Conservation (phyloP, 2,113 vertebrate genomes). For the Callithrix jacchus region DNA sequence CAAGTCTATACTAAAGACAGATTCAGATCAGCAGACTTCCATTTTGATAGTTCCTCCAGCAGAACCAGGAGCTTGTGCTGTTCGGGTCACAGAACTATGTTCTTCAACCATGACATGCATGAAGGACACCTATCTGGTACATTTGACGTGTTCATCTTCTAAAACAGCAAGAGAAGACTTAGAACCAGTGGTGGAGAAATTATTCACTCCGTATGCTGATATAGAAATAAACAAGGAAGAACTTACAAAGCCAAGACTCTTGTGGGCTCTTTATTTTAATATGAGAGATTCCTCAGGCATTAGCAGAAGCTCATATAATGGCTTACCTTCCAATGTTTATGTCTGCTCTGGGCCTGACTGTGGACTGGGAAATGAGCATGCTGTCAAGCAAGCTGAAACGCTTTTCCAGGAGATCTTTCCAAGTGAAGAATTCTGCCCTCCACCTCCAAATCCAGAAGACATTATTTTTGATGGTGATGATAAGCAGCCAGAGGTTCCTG, state of each 20-base stretch:
- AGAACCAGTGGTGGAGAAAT: constrained; percentile 86
- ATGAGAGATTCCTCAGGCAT: constrained; percentile 89
- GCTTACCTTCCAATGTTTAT: constrained; percentile 89
- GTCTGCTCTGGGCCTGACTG: constrained; percentile 92
- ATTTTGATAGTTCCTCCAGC: constrained; percentile 89
- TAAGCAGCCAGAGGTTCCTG: constrained; percentile 74
- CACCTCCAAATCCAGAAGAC: constrained; percentile 94
- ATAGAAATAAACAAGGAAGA: constrained; percentile 77
- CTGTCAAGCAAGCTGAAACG: constrained; percentile 89
- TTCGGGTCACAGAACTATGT: constrained; percentile 90
- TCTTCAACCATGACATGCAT: constrained; percentile 95
- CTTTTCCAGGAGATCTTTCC: constrained; percentile 92
- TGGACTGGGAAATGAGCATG: constrained; percentile 87
- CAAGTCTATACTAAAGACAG: constrained; percentile 85
- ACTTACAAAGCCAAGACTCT: constrained; percentile 83
- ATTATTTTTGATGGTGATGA: constrained; percentile 91
- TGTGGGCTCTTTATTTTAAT: constrained; percentile 97
- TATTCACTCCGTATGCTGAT: constrained; percentile 83
- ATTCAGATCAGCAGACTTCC: constrained; percentile 93
- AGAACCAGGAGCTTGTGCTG: constrained; percentile 76
- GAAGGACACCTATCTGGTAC: constrained; percentile 92
- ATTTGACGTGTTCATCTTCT: constrained; percentile 90
- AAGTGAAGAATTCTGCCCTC: constrained; percentile 93
- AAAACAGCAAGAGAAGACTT: constrained; percentile 92
- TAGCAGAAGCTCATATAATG: constrained; percentile 81